phyloP scores from a whole-genome alignment of 2,888 invertebrate species.

The Uloborus plumipes region DNA sequence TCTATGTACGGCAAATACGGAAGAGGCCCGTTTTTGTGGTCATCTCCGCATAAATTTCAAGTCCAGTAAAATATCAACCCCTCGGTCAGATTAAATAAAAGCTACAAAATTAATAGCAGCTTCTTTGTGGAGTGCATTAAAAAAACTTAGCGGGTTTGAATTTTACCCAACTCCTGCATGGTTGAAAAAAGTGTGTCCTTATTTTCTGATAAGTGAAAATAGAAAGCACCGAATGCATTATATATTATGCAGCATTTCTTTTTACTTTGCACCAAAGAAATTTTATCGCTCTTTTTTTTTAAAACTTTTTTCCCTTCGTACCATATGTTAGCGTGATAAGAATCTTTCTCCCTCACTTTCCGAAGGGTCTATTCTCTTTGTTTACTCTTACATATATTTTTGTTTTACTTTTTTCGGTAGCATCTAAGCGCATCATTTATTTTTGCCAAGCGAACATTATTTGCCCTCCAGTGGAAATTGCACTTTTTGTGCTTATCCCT shows the following conservation, averaged over 20 bases:
- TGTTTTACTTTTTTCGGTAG: conserved; percentile 11
- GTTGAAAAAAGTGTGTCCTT: background rate
- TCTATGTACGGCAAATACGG: no score
- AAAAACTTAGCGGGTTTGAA: no score
- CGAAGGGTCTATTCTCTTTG: conserved; percentile 36
- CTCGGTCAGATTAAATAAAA: no score
- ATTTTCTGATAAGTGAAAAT: conserved; percentile 43
- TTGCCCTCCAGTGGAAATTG: conserved; percentile 50
- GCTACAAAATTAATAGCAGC: no score
- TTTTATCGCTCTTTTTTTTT: conserved; percentile 27
- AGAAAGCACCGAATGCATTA: conserved; percentile 24
- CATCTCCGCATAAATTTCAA: no score
- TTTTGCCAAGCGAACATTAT: conserved; percentile 50
- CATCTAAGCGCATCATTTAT: conserved; percentile 40
- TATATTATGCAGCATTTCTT: conserved; percentile 34
- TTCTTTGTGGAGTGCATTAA: no score
- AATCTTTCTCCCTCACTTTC: conserved; percentile 43
- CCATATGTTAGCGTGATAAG: conserved; percentile 34
- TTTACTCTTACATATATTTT: conserved; percentile 25
- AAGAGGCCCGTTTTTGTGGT: no score
- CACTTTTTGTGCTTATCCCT: conserved; percentile 8
- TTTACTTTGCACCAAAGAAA: conserved; percentile 6
- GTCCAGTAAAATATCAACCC: no score
- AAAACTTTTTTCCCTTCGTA: conserved; percentile 2
- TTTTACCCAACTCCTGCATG: no score